Conservation (phyloP, 1,140 invertebrate species). For the Drosophila kepulauana region DNA sequence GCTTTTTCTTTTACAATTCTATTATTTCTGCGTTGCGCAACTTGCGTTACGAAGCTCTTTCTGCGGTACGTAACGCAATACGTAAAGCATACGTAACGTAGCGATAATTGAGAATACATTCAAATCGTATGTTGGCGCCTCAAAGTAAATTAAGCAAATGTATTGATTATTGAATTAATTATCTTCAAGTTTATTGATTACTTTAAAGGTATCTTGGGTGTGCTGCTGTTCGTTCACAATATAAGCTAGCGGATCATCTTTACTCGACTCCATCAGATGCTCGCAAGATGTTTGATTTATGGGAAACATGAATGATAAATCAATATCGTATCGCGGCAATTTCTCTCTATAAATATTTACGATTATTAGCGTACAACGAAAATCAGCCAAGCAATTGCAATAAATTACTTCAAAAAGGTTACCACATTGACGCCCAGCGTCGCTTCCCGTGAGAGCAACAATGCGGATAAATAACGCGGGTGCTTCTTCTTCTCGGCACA, state of each 20-base stretch:
- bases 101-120: background rate
- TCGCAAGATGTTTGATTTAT: constrained; percentile 88
- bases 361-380: constrained; percentile 1
- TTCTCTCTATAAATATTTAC: constrained; percentile 85
- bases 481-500: constrained; percentile 93
- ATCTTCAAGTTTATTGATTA: constrained; percentile 53
- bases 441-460: constrained; percentile 90
- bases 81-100: constrained; percentile 12
- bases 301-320: constrained; percentile 92
- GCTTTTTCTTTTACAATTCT: constrained; percentile 8
- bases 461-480: constrained; percentile 92
- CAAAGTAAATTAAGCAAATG: background rate
- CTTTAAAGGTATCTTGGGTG: constrained; percentile 51
- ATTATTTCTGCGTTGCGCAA: background rate
- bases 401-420: constrained; percentile 64
- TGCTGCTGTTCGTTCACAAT: constrained; percentile 68
- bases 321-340: constrained; percentile 90
- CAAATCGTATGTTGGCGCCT: too few species aligned
- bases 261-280: constrained; percentile 78
- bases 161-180: background rate
- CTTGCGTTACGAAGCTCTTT: constrained; percentile 15
- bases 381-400: constrained; percentile 15
- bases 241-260: constrained; percentile 79
- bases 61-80: constrained; percentile 15
- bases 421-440: constrained; percentile 87